Conservation (phyloP, 1,140 invertebrate genomes). For the Augochlora pura region DNA sequence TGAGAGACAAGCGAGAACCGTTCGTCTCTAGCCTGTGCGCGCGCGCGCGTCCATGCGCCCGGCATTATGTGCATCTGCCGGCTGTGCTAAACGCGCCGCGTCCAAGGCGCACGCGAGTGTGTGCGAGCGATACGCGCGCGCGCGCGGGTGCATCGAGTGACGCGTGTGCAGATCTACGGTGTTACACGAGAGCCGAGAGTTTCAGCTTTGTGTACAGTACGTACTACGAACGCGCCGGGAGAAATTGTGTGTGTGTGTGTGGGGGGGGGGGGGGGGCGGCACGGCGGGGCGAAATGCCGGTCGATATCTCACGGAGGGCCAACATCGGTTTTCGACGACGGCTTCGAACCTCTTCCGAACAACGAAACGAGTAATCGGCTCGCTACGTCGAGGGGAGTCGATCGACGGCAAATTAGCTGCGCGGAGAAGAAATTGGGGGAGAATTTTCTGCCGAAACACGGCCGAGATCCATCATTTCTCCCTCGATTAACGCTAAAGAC, state of each 20-base stretch:
- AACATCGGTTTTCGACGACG: conserved; percentile 65
- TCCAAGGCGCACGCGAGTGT: too few species aligned
- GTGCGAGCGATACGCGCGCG: neutral
- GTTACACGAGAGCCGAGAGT: conserved; percentile 1
- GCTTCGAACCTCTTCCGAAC: conserved; percentile 53
- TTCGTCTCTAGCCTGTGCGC: conserved; percentile 17
- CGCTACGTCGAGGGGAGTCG: neutral
- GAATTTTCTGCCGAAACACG: too few species aligned
- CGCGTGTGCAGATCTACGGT: conserved; percentile 19
- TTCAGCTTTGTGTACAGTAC: neutral
- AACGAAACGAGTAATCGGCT: conserved; percentile 1
- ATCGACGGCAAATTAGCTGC: too few species aligned
- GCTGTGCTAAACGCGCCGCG: conserved; percentile 39
- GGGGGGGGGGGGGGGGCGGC: conserved; percentile 38
- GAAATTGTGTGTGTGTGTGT: too few species aligned
- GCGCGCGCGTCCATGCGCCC: conserved; percentile 12
- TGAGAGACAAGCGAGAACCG: conserved; percentile 54
- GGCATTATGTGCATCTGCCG: conserved; percentile 46
- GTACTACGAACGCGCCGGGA: conserved; percentile 18
- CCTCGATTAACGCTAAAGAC: too few species aligned
- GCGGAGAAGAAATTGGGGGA: too few species aligned
- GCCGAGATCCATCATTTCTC: too few species aligned
- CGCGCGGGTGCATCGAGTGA: conserved; percentile 16
- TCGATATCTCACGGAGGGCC: conserved; percentile 73
- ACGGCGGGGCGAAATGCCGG: conserved; percentile 62